Base-by-base conservation (phyloP, 2,113 vertebrate species). In the Dromaius novaehollandiae region DNA sequence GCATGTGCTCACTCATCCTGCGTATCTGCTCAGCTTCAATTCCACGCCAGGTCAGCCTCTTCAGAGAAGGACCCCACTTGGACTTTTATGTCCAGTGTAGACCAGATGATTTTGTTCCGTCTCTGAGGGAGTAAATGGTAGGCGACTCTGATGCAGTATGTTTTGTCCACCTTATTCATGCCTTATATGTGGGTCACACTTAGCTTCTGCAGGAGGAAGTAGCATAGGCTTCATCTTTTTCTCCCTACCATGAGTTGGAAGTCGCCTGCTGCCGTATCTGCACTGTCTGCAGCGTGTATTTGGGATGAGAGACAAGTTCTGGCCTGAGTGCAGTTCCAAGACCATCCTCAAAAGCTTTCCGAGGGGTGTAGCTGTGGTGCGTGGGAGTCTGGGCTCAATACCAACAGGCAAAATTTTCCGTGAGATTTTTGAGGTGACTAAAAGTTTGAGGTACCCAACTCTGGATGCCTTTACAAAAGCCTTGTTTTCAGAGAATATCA, bases 1-100 rank as follows among this genome's bases (percentile, higher is more conserved):
- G 38, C 18, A 12, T 18, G 3, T 60, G 8, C 17, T 77, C 0
- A 0, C 4, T 53, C 21, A 9, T 75, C 10, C 22, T 46, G 21
- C 16, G 0, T 13, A n/a, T 3, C 82, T 88, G n/a, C 50, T 88
- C 69, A 68, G 48, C 66, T 88, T 88, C 46, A 53, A 50, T 42
- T 22, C 18, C 34, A 5, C 3, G 1, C 36, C 76, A 85, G 40
- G 14, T 71, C 70, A 88, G 6, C 40, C 76, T 40, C 74, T 53
- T 70, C 16, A n/a, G 50, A 42, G 46, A 56, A 65, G 32, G 30
- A 56, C 18, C 86, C 24, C 83, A 32, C 24, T 2, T 76, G n/a
- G 26, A 64, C 61, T 94, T 86, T 34, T 9, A 34, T 73, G 10
- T 56, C 42, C 42, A 61, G 26, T 0, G 0, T 46, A 60, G 36